phyloP scores from a whole-genome alignment of 2,113 vertebrate species.

The Pungitius pungitius region DNA sequence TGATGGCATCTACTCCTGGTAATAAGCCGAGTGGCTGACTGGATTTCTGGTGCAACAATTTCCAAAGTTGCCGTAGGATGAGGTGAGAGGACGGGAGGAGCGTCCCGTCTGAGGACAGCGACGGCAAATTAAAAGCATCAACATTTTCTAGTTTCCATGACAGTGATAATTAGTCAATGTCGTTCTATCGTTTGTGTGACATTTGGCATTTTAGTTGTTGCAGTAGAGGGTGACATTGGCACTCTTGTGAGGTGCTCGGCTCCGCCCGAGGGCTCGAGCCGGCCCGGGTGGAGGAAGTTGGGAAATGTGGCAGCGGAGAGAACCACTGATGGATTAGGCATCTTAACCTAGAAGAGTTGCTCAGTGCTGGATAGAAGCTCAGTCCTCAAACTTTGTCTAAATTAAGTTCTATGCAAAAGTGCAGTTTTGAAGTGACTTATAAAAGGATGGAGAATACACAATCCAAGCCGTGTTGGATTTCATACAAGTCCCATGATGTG shows the following conservation, averaged over 20 bases:
- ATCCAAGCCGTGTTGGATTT: constrained; percentile 33
- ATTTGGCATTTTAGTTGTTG: constrained; percentile 64
- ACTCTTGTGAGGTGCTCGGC: constrained; percentile 59
- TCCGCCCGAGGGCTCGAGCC: constrained; percentile 49
- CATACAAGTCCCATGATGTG: constrained; percentile 33
- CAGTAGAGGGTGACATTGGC: constrained; percentile 64
- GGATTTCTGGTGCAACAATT: constrained; percentile 48
- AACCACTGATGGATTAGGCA: constrained; percentile 4
- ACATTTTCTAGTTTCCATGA: constrained; percentile 38
- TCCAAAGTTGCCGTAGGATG: constrained; percentile 51
- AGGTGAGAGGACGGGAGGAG: constrained; percentile 56
- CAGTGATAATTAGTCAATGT: constrained; percentile 49
- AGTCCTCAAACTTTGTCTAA: constrained; percentile 51
- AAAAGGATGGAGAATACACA: constrained; percentile 54
- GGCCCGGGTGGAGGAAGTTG: not conserved
- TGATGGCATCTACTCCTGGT: constrained; percentile 71
- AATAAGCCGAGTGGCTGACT: constrained; percentile 47
- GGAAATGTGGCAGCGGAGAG: constrained; percentile 24
- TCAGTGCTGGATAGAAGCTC: constrained; percentile 34
- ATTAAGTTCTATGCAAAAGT: constrained; percentile 60
- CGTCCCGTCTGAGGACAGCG: constrained; percentile 40
- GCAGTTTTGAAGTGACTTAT: constrained; percentile 61
- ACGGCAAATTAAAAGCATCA: constrained; percentile 25
- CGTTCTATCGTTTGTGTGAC: constrained; percentile 45
- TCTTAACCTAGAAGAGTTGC: constrained; percentile 35